Evolutionary conservation across 1,140 invertebrate species (phyloP).

Genomic region (Neodiprion pinetum): DNA sequence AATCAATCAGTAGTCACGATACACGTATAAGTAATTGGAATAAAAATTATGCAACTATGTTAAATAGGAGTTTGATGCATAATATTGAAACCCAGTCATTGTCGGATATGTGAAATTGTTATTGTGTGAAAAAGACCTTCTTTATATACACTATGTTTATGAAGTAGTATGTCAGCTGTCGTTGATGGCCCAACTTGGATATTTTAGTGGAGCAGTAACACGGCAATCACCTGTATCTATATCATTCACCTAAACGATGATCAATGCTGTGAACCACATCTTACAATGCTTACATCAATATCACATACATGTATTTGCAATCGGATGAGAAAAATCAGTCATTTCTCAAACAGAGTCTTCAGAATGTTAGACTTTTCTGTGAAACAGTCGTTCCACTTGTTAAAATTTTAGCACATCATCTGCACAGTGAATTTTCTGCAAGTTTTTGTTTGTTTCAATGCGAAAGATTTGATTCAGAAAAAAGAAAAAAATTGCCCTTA

Average conservation of each 20-base stretch:
- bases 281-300: background rate
- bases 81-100: conserved; percentile 57
- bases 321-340: too few species aligned
- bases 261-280: background rate
- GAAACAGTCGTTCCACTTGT: too few species aligned
- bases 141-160: background rate
- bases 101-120: conserved; percentile 34
- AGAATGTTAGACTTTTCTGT: too few species aligned
- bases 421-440: too few species aligned
- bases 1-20: background rate
- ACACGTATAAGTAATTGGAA: background rate
- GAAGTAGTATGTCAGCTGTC: background rate
- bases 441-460: too few species aligned
- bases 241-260: background rate
- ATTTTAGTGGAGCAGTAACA: too few species aligned
- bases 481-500: too few species aligned
- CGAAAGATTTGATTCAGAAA: too few species aligned
- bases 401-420: too few species aligned
- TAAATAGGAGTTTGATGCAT: conserved; percentile 32
- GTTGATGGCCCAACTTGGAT: too few species aligned
- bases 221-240: background rate
- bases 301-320: too few species aligned
- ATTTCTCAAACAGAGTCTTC: too few species aligned
- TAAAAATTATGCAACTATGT: background rate
- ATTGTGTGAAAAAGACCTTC: background rate